A percentile compares a stretch with the other conserved stretches of the same genome.
Evolutionary conservation across 2,888 invertebrate genomes (phyloP).

Genomic region (Caenorhabditis japonica): DNA sequence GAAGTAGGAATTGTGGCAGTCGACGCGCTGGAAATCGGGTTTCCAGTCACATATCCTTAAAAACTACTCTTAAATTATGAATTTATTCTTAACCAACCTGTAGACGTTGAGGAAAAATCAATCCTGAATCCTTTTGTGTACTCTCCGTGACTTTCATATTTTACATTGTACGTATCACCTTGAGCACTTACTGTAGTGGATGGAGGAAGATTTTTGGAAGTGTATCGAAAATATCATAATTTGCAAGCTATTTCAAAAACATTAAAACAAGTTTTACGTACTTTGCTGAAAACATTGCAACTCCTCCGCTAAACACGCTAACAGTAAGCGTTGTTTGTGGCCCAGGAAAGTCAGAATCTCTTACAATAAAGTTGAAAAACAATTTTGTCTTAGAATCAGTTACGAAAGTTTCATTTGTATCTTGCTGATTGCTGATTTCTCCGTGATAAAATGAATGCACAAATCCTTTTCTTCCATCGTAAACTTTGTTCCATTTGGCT

Average conservation of each 20-base stretch:
- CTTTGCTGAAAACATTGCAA: conserved; percentile 1
- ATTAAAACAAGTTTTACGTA: not conserved
- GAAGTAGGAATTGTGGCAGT: not conserved
- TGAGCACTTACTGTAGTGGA: not conserved
- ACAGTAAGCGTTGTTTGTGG: conserved; percentile 7
- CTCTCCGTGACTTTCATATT: conserved; percentile 11
- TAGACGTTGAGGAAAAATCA: conserved; percentile 22
- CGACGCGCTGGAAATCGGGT: not conserved
- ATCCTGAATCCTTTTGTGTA: conserved; percentile 24
- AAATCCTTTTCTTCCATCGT: conserved; percentile 31
- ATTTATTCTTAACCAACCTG: not conserved
- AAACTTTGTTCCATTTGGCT: conserved; percentile 31
- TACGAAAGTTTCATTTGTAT: conserved; percentile 19
- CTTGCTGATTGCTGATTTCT: conserved; percentile 15
- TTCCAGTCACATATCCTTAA: conserved; percentile 3
- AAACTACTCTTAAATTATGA: not conserved
- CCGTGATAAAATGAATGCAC: conserved; percentile 32
- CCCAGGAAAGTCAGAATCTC: conserved; percentile 19
- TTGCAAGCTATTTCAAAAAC: not conserved
- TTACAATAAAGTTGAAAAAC: conserved; percentile 23
- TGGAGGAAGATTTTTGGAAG: conserved; percentile 14
- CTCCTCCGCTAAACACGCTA: conserved; percentile 2
- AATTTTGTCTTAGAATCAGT: not conserved
- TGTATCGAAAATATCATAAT: conserved; percentile 1
- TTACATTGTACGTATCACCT: conserved; percentile 24